Evolutionary conservation across 2,888 invertebrate genomes (phyloP).

Genomic region (Tiliacea citrago): DNA sequence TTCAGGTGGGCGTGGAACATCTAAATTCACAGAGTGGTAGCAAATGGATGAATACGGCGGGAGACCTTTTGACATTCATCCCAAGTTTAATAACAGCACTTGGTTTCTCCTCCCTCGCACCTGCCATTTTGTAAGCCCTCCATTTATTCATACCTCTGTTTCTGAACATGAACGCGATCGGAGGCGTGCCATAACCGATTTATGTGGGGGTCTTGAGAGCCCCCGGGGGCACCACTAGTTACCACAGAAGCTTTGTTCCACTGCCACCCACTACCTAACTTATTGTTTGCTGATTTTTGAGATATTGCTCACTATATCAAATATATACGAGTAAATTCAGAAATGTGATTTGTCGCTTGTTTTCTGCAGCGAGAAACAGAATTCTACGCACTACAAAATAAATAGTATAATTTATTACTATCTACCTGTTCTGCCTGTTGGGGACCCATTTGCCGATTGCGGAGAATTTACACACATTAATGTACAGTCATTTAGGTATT

Average conservation of each 20-base stretch:
- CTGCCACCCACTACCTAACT: constrained; percentile 59
- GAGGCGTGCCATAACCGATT: constrained; percentile 67
- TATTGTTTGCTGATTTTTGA: constrained; percentile 66
- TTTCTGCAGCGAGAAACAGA: constrained; percentile 23
- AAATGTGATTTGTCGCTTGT: constrained; percentile 55
- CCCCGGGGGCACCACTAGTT: constrained; percentile 64
- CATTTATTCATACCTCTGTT: constrained; percentile 29
- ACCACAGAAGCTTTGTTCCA: constrained; percentile 65
- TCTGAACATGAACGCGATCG: constrained; percentile 46
- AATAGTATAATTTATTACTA: constrained; percentile 16
- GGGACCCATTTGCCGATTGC: background rate
- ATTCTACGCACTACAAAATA: constrained; percentile 20
- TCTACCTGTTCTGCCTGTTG: background rate
- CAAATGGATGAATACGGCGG: constrained; percentile 26
- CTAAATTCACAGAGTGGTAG: constrained; percentile 22
- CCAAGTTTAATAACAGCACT: background rate
- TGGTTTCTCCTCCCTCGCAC: background rate
- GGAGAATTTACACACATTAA: background rate
- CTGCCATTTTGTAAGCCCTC: constrained; percentile 6
- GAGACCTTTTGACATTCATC: background rate
- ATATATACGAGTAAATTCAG: constrained; percentile 53
- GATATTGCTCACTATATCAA: constrained; percentile 63
- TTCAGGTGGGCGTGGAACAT: constrained; percentile 26
- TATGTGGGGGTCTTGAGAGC: constrained; percentile 55
- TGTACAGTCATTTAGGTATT: background rate